These are phyloP conservation scores for Nothoprocta perdicaria DNA, from an alignment of 2,113 vertebrate genomes.

Conservation along the genomic window DNA sequence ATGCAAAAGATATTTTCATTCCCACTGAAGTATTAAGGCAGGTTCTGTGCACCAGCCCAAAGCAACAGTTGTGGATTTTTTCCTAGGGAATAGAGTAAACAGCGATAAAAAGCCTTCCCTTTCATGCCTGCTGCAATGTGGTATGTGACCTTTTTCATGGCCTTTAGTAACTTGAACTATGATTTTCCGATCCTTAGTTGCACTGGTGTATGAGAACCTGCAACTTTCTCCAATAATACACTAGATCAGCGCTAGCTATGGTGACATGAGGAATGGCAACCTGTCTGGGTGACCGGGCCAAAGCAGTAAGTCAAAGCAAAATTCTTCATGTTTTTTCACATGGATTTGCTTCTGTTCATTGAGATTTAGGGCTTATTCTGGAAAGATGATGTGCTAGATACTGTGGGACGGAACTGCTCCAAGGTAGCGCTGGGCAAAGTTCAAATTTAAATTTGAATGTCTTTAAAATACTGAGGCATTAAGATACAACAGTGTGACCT, in stretches of 20 bases:
- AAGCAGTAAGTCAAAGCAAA: not conserved
- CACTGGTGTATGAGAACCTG: not conserved
- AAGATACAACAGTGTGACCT: constrained; percentile 57
- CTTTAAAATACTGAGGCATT: constrained; percentile 49
- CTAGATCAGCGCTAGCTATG: not conserved
- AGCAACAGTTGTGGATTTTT: not conserved
- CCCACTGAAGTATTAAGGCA: not conserved
- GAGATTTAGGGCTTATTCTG: not conserved
- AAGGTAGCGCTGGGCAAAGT: constrained; percentile 17
- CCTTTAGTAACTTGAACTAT: not conserved
- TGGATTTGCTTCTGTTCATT: not conserved
- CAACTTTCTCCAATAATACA: not conserved
- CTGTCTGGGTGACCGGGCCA: not conserved
- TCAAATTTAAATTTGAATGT: not conserved
- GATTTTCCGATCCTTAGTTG: not conserved
- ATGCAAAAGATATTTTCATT: not conserved
- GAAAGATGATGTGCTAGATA: not conserved
- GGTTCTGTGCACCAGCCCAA: not conserved
- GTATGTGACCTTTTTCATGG: not conserved
- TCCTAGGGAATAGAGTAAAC: not conserved
- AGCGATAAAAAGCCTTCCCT: not conserved
- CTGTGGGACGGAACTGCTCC: not conserved
- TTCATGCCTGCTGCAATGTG: not conserved
- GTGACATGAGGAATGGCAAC: not conserved
- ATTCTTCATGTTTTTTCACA: not conserved